Percentiles rank a stretch among this genome's conserved stretches.
Evolutionary conservation across 2,113 vertebrate species (phyloP).

Genomic region (Onychostoma macrolepis): DNA sequence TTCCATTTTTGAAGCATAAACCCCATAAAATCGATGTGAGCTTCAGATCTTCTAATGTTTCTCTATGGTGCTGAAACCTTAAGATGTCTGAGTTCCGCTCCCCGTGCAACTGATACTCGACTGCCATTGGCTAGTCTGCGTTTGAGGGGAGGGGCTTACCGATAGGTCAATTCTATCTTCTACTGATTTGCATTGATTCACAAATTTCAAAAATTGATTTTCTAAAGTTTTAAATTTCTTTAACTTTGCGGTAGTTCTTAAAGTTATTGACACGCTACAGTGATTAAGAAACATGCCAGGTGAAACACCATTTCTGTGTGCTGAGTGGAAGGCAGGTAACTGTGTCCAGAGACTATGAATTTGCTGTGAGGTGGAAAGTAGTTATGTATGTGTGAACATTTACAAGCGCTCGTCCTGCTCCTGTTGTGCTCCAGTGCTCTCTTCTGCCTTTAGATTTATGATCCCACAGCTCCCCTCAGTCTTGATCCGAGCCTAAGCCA

Average conservation of each 20-base stretch:
- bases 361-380: not conserved
- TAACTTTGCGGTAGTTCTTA: not conserved
- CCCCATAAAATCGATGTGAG: too few relatives aligned
- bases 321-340: slow-evolving; percentile 22
- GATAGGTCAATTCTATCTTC: not conserved
- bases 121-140: too few relatives aligned
- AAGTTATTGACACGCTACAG: not conserved
- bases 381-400: slow-evolving; percentile 26
- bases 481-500: slow-evolving; percentile 33
- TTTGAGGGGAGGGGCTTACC: too few relatives aligned
- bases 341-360: not conserved
- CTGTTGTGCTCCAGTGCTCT: slow-evolving; percentile 29
- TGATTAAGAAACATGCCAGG: not conserved
- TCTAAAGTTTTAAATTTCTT: too few relatives aligned
- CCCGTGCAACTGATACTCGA: too few relatives aligned
- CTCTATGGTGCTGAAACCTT: too few relatives aligned
- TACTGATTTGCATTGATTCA: too few relatives aligned
- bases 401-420: not conserved
- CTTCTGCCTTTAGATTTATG: slow-evolving; percentile 48
- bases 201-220: too few relatives aligned
- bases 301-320: not conserved
- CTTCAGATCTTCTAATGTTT: too few relatives aligned
- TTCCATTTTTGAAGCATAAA: too few relatives aligned
- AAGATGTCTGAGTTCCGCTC: too few relatives aligned
- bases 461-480: not conserved